phyloP scores from a whole-genome alignment of 2,888 invertebrate species.

The Geotrupes spiniger region DNA sequence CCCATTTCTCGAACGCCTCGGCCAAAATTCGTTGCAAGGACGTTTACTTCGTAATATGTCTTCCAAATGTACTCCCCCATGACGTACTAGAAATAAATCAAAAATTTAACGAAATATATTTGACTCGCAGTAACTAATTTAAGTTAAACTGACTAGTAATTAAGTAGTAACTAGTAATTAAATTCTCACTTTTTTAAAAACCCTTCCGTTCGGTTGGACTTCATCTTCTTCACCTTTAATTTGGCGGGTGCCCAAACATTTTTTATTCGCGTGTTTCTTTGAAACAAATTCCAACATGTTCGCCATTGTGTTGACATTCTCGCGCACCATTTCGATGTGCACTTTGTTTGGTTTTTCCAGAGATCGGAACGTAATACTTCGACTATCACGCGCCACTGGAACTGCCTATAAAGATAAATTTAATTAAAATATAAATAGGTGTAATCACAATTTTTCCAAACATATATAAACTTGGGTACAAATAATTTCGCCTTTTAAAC shows the following conservation, averaged over 20 bases:
- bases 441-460: too few species aligned
- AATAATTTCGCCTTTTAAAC: too few species aligned
- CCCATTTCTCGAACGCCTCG: slow-evolving; percentile 82
- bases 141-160: too few species aligned
- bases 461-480: too few species aligned
- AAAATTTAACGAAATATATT: slow-evolving; percentile 4
- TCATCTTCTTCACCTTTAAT: slow-evolving; percentile 93
- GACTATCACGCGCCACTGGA: slow-evolving; percentile 61
- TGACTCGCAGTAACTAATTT: neutral
- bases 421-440: slow-evolving; percentile 10
- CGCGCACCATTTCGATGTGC: slow-evolving; percentile 70
- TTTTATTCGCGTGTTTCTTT: slow-evolving; percentile 67
- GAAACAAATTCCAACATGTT: slow-evolving; percentile 80
- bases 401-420: slow-evolving; percentile 59
- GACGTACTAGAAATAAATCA: slow-evolving; percentile 64
- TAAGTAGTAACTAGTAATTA: too few species aligned
- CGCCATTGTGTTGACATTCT: slow-evolving; percentile 78
- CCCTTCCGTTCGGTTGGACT: slow-evolving; percentile 86
- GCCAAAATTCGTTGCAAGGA: slow-evolving; percentile 74
- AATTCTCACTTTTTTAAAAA: slow-evolving; percentile 40
- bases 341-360: slow-evolving; percentile 66
- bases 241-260: slow-evolving; percentile 85
- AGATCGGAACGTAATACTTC: slow-evolving; percentile 71
- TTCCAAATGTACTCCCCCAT: slow-evolving; percentile 94
- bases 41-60: slow-evolving; percentile 74